Base-by-base conservation (phyloP, 2,888 invertebrate species). In the Leucania comma region DNA sequence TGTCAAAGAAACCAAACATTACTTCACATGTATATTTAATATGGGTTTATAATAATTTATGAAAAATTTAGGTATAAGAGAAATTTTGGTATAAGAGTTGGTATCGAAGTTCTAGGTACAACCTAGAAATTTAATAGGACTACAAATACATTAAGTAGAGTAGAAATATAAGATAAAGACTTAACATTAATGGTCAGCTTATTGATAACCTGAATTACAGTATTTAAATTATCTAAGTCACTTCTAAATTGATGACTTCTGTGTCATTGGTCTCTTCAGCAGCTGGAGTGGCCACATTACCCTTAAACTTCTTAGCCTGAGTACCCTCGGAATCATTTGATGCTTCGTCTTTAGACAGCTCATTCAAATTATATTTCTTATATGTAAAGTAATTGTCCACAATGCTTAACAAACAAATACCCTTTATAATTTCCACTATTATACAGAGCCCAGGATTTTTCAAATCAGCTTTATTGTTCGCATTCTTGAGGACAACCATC, bases 291-390 rank as follows among this genome's bases (percentile, higher is more conserved):
- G 81, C 81, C 64, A 88, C 80, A 83, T 89, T 89, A 82, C 91
- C 88, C 84, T 95, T 95, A 78, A 94, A 92, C 83, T 95, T 95
- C 87, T 96, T 96, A 3, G 95, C 93, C 88, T 94, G 92, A 51
- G 92, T 92, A 82, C 87, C 95, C 69, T 93, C 95, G 4, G 88
- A 79, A 73, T 95, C 95, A 85, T 91, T 93, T n/a, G 83, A 73
- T 50, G 88, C 62, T 58, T 95, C 95, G 10, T 94, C 94, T 84
- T 95, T 96, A 85, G 93, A 93, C 78, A 97, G 88, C 91, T 98
- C 98, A 74, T 97, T 92, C 72, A 99, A 94, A 95, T 99, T 99
- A 93, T 98, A 99, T 90, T 98, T 99, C 85, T 97, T 98, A 89
- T 97, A 97, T 79, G 96, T 97, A 86, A 96, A 96, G 92, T 98